Evolutionary conservation across 2,113 vertebrate genomes (phyloP).

Genomic region (Australoheros scitulus): DNA sequence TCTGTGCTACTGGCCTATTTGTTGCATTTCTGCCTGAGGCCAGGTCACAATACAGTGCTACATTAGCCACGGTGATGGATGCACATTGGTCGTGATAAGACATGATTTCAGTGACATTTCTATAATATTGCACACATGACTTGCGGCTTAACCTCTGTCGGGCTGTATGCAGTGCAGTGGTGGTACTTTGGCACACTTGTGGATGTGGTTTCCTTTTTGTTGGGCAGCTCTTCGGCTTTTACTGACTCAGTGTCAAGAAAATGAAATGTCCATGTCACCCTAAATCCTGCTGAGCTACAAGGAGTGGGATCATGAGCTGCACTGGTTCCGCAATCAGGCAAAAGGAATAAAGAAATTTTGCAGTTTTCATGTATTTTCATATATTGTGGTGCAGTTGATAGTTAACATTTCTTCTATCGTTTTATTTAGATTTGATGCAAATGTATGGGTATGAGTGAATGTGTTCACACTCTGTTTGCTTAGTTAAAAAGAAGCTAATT

Average conservation of each 20-base stretch:
- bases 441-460: background rate
- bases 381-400: background rate
- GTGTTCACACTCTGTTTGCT: constrained; percentile 4
- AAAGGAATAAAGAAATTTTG: background rate
- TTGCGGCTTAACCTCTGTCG: background rate
- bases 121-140: background rate
- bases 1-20: background rate
- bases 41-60: background rate
- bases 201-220: background rate
- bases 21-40: constrained; percentile 30
- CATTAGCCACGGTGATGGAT: constrained; percentile 4
- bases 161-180: background rate
- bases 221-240: constrained; percentile 33
- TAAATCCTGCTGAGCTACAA: constrained; percentile 46
- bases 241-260: constrained; percentile 35
- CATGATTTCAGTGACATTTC: background rate
- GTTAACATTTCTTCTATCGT: background rate
- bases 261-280: constrained; percentile 32
- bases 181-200: background rate
- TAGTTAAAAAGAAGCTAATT: constrained; percentile 42
- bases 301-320: constrained; percentile 38
- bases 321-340: constrained; percentile 10
- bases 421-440: background rate
- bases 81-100: constrained; percentile 2
- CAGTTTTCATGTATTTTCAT: background rate